Evolutionary conservation across 2,888 invertebrate species (phyloP).

Genomic region (Papilio elwesi): DNA sequence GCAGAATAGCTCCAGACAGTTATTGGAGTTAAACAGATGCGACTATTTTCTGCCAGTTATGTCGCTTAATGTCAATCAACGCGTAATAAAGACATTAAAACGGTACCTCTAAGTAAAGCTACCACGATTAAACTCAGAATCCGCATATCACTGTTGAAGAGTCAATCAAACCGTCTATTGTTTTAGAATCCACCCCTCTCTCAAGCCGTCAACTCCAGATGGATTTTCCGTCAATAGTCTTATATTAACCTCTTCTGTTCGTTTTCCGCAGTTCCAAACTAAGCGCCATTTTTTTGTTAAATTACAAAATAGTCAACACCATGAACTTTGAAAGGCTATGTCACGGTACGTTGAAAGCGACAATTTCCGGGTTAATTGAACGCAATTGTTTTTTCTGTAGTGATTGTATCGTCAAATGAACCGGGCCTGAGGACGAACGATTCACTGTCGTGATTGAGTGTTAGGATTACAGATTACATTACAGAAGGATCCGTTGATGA

Average conservation of each 20-base stretch:
- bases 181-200: too few relatives aligned
- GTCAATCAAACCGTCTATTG: too few relatives aligned
- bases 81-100: neutral
- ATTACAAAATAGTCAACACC: neutral
- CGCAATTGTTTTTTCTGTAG: conserved; percentile 5
- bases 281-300: neutral
- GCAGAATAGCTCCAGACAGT: conserved; percentile 1
- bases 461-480: neutral
- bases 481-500: neutral
- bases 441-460: neutral
- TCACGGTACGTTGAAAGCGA: conserved; percentile 6
- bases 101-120: too few relatives aligned
- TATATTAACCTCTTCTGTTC: too few relatives aligned
- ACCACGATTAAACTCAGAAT: too few relatives aligned
- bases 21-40: neutral
- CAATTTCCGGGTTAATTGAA: conserved; percentile 8
- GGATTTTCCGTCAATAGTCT: too few relatives aligned
- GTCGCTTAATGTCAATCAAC: neutral
- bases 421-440: conserved; percentile 1
- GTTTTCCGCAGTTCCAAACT: neutral
- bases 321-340: conserved; percentile 1
- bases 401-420: conserved; percentile 19
- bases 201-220: too few relatives aligned
- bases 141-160: too few relatives aligned
- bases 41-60: neutral